Percentiles rank a stretch among this genome's conserved stretches.
These are phyloP conservation scores for Drosophila helvetica DNA, from an alignment of 2,888 invertebrate species.

Conservation along the genomic window DNA sequence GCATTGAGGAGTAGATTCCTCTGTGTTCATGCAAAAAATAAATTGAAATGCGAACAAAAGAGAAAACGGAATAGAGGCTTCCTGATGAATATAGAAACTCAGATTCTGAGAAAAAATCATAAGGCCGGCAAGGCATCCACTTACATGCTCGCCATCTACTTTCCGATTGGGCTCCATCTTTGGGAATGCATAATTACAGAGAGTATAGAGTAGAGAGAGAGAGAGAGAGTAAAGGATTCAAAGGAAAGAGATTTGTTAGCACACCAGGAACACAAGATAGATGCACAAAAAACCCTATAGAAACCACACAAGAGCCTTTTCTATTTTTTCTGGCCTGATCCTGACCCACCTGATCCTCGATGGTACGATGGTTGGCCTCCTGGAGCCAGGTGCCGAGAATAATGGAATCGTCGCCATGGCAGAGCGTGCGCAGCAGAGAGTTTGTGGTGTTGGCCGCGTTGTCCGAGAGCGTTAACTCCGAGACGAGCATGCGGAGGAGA, in stretches of 20 bases:
- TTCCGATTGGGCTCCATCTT: conserved; percentile 94
- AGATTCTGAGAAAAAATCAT: too few species aligned
- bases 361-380: conserved; percentile 97
- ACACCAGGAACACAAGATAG: conserved; percentile 9
- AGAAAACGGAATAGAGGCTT: too few species aligned
- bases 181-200: conserved; percentile 35
- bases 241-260: conserved; percentile 19
- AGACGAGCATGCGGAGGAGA: conserved; percentile 94
- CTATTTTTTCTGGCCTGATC: background rate
- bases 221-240: conserved; percentile 19
- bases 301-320: background rate
- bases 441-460: conserved; percentile 96
- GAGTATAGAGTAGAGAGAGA: conserved; percentile 15
- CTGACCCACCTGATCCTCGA: conserved; percentile 95
- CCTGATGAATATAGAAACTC: too few species aligned
- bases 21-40: too few species aligned
- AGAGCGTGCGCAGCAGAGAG: conserved; percentile 91
- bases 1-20: too few species aligned
- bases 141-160: conserved; percentile 92
- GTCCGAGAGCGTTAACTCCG: conserved; percentile 97
- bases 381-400: conserved; percentile 97
- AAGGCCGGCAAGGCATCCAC: conserved; percentile 81
- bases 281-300: background rate
- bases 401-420: conserved; percentile 95
- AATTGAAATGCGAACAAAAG: too few species aligned